Evolutionary conservation across 1,140 invertebrate species (phyloP), one percentile per base, ranked within the genome.

Genomic region (Lanistes nyassanus): DNA sequence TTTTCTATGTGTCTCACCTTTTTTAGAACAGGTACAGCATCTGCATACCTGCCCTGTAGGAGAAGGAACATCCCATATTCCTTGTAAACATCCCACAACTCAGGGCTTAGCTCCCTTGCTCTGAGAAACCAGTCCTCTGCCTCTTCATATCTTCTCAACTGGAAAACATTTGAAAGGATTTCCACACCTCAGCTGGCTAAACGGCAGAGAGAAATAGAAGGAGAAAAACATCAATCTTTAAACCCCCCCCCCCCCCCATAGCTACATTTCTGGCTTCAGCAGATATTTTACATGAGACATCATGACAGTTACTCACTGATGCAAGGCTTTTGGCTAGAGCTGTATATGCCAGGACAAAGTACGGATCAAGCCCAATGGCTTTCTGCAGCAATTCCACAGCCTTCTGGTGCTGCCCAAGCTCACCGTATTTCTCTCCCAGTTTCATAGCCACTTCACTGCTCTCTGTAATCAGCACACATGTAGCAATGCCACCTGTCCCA

Each of bases 371-470:
- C 9, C 83, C 58, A 9, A 82, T 79, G 23, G 85, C 85, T 76
- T 79, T 76, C n/a, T 77, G 39, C 26, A 71, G 60, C 42, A 75
- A 60, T 29, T 60, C 75, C 53, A 79, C 51, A 62, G 76, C 81
- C 55, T 81, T 74, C 16, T 76, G 29, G 16, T 81, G 39, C 2
- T 78, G 68, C 2, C 74, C 78, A 23, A 81, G 23, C 2, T 84
- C 78, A 36, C 69, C 64, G 47, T 84, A 83, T n/a, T 76, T 58
- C 16, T 76, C 56, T 2, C 82, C 84, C 55, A 82, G 47, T 37
- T 84, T 83, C 77, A 84, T 75, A 31, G 79, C 70, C 1, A 84
- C 81, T 74, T 87, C 85, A 65, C 81, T 69, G 76, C 80, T 87
- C 1, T 79, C 84, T 84, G 77, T 4, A 79, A 58, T 76, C 23